Conservation (phyloP, 2,888 invertebrate species). For the Gerris lacustris region DNA sequence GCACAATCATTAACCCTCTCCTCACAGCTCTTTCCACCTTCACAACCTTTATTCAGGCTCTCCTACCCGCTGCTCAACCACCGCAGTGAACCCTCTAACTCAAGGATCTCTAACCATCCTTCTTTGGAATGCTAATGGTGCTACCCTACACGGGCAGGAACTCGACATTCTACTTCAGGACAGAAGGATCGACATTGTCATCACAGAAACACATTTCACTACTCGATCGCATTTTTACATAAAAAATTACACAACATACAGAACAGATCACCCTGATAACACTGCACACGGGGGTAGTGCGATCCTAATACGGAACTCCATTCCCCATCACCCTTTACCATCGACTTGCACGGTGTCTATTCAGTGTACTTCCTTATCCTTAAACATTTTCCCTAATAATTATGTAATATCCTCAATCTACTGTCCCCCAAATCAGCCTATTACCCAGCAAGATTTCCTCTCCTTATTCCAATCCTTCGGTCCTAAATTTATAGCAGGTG, state of each 20-base stretch:
- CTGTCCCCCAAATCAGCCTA: constrained; percentile 9
- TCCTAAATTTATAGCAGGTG: constrained; percentile 26
- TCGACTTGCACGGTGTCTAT: not conserved
- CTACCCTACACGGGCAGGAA: constrained; percentile 7
- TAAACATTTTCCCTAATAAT: not conserved
- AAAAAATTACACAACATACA: constrained; percentile 30
- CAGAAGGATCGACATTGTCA: constrained; percentile 17
- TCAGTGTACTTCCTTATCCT: not conserved
- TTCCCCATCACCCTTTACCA: constrained; percentile 20
- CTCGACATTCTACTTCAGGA: constrained; percentile 1
- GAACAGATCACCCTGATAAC: constrained; percentile 29
- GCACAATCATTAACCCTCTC: too few relatives aligned
- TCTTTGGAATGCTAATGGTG: constrained; percentile 12
- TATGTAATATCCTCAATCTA: constrained; percentile 10
- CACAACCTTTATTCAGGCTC: too few relatives aligned
- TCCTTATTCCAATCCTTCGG: constrained; percentile 24
- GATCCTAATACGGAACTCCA: constrained; percentile 22
- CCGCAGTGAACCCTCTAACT: too few relatives aligned
- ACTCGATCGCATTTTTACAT: constrained; percentile 22
- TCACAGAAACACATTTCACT: constrained; percentile 28
- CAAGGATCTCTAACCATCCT: constrained; percentile 7
- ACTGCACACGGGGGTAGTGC: constrained; percentile 28
- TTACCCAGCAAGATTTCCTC: constrained; percentile 15
- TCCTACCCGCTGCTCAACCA: too few relatives aligned
- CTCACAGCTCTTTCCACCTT: too few relatives aligned